These are phyloP conservation scores for Cydia fagiglandana DNA, from an alignment of 1,140 invertebrate species.

Conservation along the genomic window DNA sequence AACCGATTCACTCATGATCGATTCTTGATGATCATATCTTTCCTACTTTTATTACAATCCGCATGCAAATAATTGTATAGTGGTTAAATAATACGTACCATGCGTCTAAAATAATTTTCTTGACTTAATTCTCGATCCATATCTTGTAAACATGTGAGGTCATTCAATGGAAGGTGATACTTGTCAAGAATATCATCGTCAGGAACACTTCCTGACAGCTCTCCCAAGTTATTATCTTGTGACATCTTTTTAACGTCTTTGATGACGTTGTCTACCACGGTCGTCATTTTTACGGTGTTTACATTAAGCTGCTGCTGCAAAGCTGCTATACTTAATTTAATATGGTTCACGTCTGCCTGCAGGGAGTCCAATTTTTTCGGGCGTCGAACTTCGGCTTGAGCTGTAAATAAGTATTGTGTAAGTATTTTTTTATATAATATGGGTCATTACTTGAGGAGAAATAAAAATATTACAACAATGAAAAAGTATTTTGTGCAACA, in stretches of 20 bases:
- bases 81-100: not conserved
- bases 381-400: not conserved
- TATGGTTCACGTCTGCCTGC: not conserved
- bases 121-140: not conserved
- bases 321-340: not conserved
- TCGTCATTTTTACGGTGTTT: not conserved
- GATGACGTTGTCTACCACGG: not conserved
- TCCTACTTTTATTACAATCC: not conserved
- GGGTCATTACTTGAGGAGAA: no score
- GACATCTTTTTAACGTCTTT: not conserved
- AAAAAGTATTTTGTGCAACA: no score
- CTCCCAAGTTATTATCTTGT: not conserved
- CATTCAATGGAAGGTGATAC: not conserved
- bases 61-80: not conserved
- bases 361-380: not conserved
- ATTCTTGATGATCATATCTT: not conserved
- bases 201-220: not conserved
- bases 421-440: not conserved
- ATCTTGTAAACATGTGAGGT: not conserved
- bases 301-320: not conserved
- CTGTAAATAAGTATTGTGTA: conserved; percentile 2
- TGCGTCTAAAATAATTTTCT: not conserved
- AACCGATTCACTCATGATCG: no score
- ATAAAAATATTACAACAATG: no score
- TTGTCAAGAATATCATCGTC: not conserved